These are phyloP conservation scores for Pseudococcus jackbeardsleyi DNA, from an alignment of 2,888 invertebrate genomes.

Conservation along the genomic window DNA sequence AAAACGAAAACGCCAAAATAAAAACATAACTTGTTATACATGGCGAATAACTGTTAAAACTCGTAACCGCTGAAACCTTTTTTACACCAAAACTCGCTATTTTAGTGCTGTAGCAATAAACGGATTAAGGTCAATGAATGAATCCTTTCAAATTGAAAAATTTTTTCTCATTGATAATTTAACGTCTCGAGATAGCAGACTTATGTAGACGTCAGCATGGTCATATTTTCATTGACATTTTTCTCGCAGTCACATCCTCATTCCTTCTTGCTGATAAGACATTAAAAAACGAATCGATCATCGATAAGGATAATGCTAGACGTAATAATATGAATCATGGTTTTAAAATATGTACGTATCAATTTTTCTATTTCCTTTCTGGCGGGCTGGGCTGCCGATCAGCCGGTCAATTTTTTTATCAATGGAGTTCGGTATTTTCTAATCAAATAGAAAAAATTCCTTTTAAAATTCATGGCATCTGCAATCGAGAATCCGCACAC, in stretches of 20 bases:
- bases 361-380: neutral
- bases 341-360: neutral
- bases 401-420: neutral
- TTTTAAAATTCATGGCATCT: neutral
- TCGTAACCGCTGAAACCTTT: neutral
- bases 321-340: slow-evolving; percentile 12
- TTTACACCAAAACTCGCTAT: neutral
- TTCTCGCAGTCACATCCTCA: slow-evolving; percentile 8
- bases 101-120: neutral
- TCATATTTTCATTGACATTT: slow-evolving; percentile 6
- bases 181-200: neutral
- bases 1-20: neutral
- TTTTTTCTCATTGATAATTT: neutral
- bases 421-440: neutral
- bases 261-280: slow-evolving; percentile 5
- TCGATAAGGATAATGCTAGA: neutral
- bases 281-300: neutral
- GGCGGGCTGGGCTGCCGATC: neutral
- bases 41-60: neutral
- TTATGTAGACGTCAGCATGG: neutral
- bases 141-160: neutral
- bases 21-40: neutral
- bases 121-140: slow-evolving; percentile 16
- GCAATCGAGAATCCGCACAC: neutral
- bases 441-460: neutral